Conservation (phyloP, 2,888 invertebrate species). For the Nomada ruficornis region DNA sequence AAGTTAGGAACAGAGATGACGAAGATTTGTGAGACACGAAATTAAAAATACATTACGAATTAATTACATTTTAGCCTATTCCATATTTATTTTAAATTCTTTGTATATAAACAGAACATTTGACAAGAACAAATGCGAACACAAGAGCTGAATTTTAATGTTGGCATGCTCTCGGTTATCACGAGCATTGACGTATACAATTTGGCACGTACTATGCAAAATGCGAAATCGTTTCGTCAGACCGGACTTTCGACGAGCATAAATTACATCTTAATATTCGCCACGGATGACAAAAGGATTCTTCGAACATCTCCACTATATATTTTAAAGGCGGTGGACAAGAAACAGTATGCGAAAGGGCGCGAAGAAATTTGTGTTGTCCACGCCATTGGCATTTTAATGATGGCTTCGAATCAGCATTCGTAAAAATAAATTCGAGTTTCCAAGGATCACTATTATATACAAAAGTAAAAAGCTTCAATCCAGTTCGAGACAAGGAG, state of each 20-base stretch:
- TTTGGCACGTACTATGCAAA: slow-evolving; percentile 38
- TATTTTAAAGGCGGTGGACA: too few species aligned
- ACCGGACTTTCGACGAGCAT: background rate
- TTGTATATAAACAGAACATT: slow-evolving; percentile 17
- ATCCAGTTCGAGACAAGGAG: too few species aligned
- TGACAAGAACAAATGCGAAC: slow-evolving; percentile 31
- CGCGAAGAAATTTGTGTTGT: background rate
- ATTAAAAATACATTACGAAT: background rate
- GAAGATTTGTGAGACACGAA: background rate
- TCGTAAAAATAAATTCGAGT: background rate
- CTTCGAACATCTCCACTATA: slow-evolving; percentile 17
- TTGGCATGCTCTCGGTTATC: slow-evolving; percentile 41
- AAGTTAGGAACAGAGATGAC: too few species aligned
- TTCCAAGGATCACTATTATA: background rate
- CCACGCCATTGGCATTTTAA: background rate
- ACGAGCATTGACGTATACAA: slow-evolving; percentile 23
- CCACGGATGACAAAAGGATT: background rate
- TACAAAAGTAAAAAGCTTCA: background rate
- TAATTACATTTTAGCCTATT: background rate
- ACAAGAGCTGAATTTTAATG: slow-evolving; percentile 20
- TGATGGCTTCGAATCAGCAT: background rate
- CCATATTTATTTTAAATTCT: background rate
- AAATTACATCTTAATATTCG: slow-evolving; percentile 7
- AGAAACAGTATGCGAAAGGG: background rate
- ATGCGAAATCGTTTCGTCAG: slow-evolving; percentile 22